Evolutionary conservation across 2,797 vertebrate genomes (phyloP), one percentile per base, ranked within the genome.

Genomic region (Bovichtus diacanthus): DNA sequence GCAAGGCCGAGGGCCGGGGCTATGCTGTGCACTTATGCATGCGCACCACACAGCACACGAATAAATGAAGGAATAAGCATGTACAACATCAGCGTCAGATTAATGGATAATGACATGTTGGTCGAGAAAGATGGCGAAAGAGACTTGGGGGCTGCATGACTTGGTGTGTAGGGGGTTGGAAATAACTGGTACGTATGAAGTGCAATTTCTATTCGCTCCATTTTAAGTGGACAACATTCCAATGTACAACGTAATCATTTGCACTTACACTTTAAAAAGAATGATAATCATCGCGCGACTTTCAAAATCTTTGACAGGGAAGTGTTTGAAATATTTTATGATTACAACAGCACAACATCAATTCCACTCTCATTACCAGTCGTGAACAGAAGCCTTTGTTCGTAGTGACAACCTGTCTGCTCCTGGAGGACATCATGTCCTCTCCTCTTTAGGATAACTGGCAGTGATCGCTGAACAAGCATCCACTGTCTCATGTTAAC

Each of bases 321-420:
- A 51, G 49, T 18, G 43, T 31, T 62, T 29, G 43, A 59, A 63
- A 61, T 58, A n/a, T 72, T 79, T 78, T 56, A 38, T 65, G 53
- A 77, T 74, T 55, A 53, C 67, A 47, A 16, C 58, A 61, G 72
- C 76, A 64, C 34, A 47, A 27, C 25, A 70, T 85, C 81, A 75
- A 76, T 84, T 76, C 69, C 55, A 9, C 25, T 83, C 68, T 79
- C 61, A 65, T 81, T 78, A 53, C 15, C 34, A 63, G 64, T 85
- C 78, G 69, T 55, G 65, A 81, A 53, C 71, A 49, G 67, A 50
- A 31, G 78, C 49, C 59, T 69, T 65, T 68, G 78, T 69, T 68
- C 15, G 1, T 11, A 29, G 76, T 87, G 92, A 90, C 89, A 88
- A 88, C 80, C 80, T 89, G 87, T 89, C 88, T 82, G 54, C 71